These are phyloP conservation scores for Apamea sordens DNA, from an alignment of 2,888 invertebrate genomes.

Conservation along the genomic window DNA sequence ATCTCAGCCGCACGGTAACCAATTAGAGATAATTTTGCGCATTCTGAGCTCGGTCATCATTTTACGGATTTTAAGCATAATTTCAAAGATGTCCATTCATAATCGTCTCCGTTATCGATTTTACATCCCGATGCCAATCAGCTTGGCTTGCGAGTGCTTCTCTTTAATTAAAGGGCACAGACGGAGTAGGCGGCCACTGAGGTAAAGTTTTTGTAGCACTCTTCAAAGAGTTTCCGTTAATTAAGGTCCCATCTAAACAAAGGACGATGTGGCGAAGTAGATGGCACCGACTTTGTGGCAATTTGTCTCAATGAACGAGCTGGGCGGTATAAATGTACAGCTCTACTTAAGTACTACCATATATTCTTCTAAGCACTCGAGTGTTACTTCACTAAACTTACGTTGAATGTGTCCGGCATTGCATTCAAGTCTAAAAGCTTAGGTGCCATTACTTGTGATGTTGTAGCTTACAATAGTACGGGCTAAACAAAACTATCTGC, in stretches of 20 bases:
- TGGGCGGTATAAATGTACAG: constrained; percentile 64
- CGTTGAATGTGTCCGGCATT: constrained; percentile 47
- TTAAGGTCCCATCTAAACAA: constrained; percentile 77
- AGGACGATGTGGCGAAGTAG: constrained; percentile 66
- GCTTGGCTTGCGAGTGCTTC: constrained; percentile 61
- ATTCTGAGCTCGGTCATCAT: constrained; percentile 38
- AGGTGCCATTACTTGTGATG: constrained; percentile 22
- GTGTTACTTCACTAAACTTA: constrained; percentile 52
- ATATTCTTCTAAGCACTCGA: constrained; percentile 60
- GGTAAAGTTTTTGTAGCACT: constrained; percentile 73
- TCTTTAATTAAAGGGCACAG: constrained; percentile 74
- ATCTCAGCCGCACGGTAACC: constrained; percentile 20
- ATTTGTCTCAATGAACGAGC: constrained; percentile 69
- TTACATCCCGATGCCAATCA: constrained; percentile 65
- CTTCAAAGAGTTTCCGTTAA: constrained; percentile 76
- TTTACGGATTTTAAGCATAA: constrained; percentile 29
- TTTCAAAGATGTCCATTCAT: constrained; percentile 24
- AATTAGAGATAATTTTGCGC: constrained; percentile 52
- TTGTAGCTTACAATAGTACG: constrained; percentile 12
- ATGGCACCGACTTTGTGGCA: constrained; percentile 55
- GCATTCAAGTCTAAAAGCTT: constrained; percentile 32
- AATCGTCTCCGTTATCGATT: constrained; percentile 64
- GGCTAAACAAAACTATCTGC: constrained; percentile 29
- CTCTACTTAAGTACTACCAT: constrained; percentile 60
- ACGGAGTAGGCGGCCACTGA: constrained; percentile 59